phyloP scores from a whole-genome alignment of 1,140 invertebrate genomes.

The Pteromalus puparum region DNA sequence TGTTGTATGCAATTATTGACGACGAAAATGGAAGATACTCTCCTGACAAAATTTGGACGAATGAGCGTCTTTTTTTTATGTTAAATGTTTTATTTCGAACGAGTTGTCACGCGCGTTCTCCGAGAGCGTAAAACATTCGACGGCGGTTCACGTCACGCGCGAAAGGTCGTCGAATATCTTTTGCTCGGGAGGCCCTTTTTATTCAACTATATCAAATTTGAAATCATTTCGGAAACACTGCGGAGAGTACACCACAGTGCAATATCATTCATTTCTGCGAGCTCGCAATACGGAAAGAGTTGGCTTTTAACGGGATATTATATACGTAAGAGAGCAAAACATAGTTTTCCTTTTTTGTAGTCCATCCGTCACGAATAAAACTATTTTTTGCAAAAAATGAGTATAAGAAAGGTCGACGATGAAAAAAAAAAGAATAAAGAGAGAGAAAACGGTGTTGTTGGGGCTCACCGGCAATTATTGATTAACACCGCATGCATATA shows the following conservation, averaged over 20 bases:
- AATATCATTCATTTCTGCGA: constrained; percentile 62
- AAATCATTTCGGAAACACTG: constrained; percentile 34
- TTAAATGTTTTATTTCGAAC: not conserved
- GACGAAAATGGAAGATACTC: constrained; percentile 41
- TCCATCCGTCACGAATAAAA: constrained; percentile 51
- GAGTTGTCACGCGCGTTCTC: not conserved
- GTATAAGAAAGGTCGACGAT: constrained; percentile 17
- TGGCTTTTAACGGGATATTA: constrained; percentile 54
- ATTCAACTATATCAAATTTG: not conserved
- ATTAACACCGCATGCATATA: constrained; percentile 40
- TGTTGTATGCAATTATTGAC: constrained; percentile 40
- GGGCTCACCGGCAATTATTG: constrained; percentile 36
- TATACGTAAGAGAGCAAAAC: constrained; percentile 57
- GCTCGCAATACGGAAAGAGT: constrained; percentile 54
- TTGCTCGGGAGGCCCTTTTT: constrained; percentile 14
- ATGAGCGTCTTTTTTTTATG: not conserved
- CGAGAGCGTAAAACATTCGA: not conserved
- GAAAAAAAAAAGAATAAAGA: constrained; percentile 42
- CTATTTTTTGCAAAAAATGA: constrained; percentile 47
- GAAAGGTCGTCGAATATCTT: constrained; percentile 18
- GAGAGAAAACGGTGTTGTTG: constrained; percentile 41
- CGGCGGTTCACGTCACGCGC: not conserved
- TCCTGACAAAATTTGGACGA: constrained; percentile 36
- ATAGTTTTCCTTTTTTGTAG: constrained; percentile 50
- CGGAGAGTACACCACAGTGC: constrained; percentile 67